Evolutionary conservation across 2,888 invertebrate species (phyloP).

Genomic region (Melieria crassipennis): DNA sequence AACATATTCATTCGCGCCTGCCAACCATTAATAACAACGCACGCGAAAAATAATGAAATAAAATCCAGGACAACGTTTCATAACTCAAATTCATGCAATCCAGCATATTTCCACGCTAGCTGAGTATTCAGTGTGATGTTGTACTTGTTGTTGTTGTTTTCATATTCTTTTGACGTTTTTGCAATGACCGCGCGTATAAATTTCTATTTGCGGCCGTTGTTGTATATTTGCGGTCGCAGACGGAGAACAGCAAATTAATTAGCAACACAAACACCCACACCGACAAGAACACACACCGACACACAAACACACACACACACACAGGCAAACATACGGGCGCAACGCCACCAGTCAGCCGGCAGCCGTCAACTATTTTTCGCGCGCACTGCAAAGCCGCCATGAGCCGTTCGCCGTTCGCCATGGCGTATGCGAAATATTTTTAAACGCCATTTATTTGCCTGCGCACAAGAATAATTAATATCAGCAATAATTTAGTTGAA

Average conservation of each 20-base stretch:
- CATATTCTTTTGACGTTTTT: too few species aligned
- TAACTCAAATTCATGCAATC: too few species aligned
- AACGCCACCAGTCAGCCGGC: background rate
- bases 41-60: too few species aligned
- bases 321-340: background rate
- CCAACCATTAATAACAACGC: too few species aligned
- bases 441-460: conserved; percentile 15
- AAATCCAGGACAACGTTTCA: too few species aligned
- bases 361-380: background rate
- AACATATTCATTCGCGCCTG: too few species aligned
- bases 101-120: too few species aligned
- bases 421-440: conserved; percentile 5
- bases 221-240: background rate
- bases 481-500: conserved; percentile 25
- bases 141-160: too few species aligned
- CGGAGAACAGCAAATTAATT: conserved; percentile 15
- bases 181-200: background rate
- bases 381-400: background rate
- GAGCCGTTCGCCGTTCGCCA: background rate
- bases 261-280: conserved; percentile 18
- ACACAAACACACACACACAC: conserved; percentile 19
- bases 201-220: conserved; percentile 16
- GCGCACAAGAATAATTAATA: conserved; percentile 21
- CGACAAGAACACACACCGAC: background rate
- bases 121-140: too few species aligned